Evolutionary conservation across 2,888 invertebrate species (phyloP), one percentile per base, ranked within the genome.

Genomic region (Enoplolaimus lenunculus): DNA sequence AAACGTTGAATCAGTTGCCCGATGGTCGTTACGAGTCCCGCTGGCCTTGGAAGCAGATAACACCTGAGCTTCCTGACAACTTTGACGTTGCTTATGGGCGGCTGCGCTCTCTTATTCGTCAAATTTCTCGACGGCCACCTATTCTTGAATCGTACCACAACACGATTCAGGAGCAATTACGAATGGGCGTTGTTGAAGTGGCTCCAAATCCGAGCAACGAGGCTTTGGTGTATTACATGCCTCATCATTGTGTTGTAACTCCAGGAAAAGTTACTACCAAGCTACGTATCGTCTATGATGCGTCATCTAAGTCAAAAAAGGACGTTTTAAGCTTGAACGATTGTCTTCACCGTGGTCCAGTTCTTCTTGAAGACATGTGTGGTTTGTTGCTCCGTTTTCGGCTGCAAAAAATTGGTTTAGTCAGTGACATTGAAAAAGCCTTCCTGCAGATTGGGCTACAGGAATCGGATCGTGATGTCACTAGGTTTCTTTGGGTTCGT

Each of bases 261-360:
- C 31, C n/a, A 21, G 67, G 34, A 34, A 21, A 34, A 30, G 34
- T 34, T 21, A 66, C 67, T 34, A 66, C 67, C 30, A 66, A 66
- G 33, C 34, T 66, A 66, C 67, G 67, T 31, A 34, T 66, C 26
- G 67, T 66, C n/a, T 66, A 66, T n/a, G 67, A 66, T n/a, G 67
- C 67, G 16, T 66, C 67, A 2, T 31, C 67, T 7, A 21, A 31
- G 33, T 31, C n/a, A 13, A n/a, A 7, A 30, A 66, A 66, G 34
- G 67, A 66, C 28, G 34, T n/a, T 66, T 21, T 30, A 66, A 66
- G 67, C 34, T 34, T 66, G 34, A 66, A 66, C 33, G 67, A 66
- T 31, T 66, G 67, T 66, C 33, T 66, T 21, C 33, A 33, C 30
- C 28, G 33, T 30, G 67, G 67, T 34, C 67, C 67, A 33, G 33